phyloP scores from a whole-genome alignment of 2,113 vertebrate genomes.

The Drymodes brunneopygia region DNA sequence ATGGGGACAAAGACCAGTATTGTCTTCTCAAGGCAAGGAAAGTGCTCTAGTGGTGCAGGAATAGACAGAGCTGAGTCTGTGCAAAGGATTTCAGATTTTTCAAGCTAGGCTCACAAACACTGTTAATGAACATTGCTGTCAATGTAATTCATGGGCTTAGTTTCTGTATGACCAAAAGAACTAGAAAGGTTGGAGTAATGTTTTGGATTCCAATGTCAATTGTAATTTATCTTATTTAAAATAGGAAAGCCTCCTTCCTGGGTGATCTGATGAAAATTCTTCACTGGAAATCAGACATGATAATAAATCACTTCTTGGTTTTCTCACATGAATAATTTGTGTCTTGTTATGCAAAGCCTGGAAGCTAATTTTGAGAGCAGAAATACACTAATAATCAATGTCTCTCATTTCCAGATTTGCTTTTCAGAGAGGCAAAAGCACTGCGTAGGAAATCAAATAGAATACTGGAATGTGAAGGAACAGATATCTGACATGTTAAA shows the following conservation, averaged over 20 bases:
- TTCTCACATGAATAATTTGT: conserved; percentile 46
- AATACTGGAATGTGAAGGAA: background rate
- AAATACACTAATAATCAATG: conserved; percentile 26
- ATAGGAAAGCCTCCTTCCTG: conserved; percentile 3
- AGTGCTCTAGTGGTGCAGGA: background rate
- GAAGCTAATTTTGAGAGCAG: conserved; percentile 27
- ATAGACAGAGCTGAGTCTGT: background rate
- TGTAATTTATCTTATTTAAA: conserved; percentile 57
- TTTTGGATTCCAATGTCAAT: conserved; percentile 54
- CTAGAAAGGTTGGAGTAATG: conserved; percentile 26
- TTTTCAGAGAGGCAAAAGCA: background rate
- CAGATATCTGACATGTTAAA: background rate
- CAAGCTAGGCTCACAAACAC: background rate
- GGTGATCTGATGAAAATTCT: conserved; percentile 21
- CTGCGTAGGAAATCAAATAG: background rate
- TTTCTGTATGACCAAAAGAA: background rate
- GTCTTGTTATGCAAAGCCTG: conserved; percentile 21
- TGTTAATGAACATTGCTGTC: background rate
- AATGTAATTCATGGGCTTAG: conserved; percentile 19
- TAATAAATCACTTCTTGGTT: conserved; percentile 50
- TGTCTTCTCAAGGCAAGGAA: background rate
- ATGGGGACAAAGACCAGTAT: background rate
- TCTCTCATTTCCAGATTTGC: background rate
- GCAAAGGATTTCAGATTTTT: background rate
- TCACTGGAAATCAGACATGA: conserved; percentile 3